Evolutionary conservation across 92 coral and sea anemone species (phyloP), one percentile per base, ranked within the genome.

Genomic region (Anthopleura xanthogrammica): DNA sequence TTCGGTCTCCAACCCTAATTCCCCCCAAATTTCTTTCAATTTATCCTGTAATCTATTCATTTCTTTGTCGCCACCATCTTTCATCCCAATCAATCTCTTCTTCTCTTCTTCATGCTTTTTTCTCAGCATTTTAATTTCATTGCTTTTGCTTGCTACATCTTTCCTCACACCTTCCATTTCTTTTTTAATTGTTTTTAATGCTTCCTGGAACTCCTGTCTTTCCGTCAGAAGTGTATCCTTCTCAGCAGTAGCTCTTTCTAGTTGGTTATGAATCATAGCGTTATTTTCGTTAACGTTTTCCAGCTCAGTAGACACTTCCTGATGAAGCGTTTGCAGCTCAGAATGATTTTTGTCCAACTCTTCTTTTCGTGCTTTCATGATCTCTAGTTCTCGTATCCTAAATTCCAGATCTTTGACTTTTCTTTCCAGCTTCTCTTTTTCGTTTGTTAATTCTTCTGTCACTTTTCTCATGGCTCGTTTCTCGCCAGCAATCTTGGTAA

Each of bases 401-500:
- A 72, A 68, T 78, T 93, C 85, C 46, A 89, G 74, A 42, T 93
- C 92, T 19, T 68, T 77, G 14, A 93, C 85, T 76, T 86, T 79
- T 17, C 85, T 82, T 43, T 88, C 82, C 41, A 89, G 84, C 16
- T 83, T 91, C 16, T 75, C 65, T 72, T 91, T 91, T n/a, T 93
- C 95, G 79, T 93, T 89, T 57, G 56, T 89, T 13, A 93, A 62
- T 29, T 78, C 76, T 64, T 82, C 82, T 43, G 91, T 86, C 72
- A 91, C 91, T 70, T 66, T 82, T 16, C 84, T 88, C 93, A 93
- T 77, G 16, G 52, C 55, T 77, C 97, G 87, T 77, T 93, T 93
- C 77, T 93, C 97, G 48, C 88, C 90, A 12, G 94, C 97, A 55
- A 92, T 85, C 60, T 88, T 91, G 6, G 95, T 90, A 10, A 93